These are phyloP conservation scores for Clarias laeviceps DNA, from an alignment of 2,797 vertebrate species.

Conservation along the genomic window DNA sequence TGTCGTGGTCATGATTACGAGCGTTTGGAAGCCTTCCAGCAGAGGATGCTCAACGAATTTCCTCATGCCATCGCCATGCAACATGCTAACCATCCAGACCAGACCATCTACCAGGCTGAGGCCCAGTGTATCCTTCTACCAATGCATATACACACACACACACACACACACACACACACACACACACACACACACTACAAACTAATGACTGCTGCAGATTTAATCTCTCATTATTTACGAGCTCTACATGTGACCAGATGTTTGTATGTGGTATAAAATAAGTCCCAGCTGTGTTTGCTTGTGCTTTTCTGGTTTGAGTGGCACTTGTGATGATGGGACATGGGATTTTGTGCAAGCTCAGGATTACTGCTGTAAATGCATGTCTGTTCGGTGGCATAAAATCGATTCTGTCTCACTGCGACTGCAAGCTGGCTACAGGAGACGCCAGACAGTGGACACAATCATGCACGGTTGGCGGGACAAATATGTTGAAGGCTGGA, in stretches of 20 bases:
- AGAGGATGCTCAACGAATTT: constrained; percentile 98
- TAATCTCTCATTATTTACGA: not conserved
- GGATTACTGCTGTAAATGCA: constrained; percentile 41
- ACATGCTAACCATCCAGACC: constrained; percentile 96
- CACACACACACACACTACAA: not conserved
- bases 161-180: not conserved
- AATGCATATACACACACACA: not conserved
- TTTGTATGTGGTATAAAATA: not conserved
- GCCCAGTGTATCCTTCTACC: constrained; percentile 91
- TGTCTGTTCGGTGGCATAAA: constrained; percentile 36
- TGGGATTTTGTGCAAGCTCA: constrained; percentile 24
- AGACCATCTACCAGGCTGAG: constrained; percentile 98
- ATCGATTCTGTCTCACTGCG: constrained; percentile 39
- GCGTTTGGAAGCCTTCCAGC: constrained; percentile 95
- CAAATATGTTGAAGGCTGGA: constrained; percentile 45
- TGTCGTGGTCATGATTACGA: constrained; percentile 97
- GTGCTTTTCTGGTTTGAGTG: constrained; percentile 48
- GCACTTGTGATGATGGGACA: not conserved
- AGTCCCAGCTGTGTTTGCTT: not conserved
- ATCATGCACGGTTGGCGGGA: constrained; percentile 42
- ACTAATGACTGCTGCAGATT: not conserved
- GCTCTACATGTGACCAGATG: not conserved
- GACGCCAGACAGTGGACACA: constrained; percentile 35
- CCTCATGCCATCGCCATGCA: constrained; percentile 98
- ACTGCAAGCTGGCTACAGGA: constrained; percentile 15